Percentiles rank a stretch among this genome's conserved stretches.
These are phyloP conservation scores for Xylocampa areola DNA, from an alignment of 2,888 invertebrate genomes.

Conservation along the genomic window DNA sequence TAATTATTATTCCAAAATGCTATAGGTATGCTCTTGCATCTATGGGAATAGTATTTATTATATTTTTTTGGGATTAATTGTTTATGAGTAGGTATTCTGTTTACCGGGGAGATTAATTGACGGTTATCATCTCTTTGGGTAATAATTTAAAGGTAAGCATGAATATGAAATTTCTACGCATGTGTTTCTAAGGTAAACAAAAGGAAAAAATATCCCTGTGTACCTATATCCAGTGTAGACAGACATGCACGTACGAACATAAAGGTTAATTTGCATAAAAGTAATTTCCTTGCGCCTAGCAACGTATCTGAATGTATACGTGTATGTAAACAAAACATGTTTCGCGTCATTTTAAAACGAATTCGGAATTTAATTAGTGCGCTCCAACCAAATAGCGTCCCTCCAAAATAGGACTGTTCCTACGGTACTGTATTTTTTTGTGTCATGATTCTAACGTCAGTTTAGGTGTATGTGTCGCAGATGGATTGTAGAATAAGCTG, in stretches of 20 bases:
- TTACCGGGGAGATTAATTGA: conserved; percentile 28
- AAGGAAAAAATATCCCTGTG: conserved; percentile 23
- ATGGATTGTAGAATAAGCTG: too few species aligned
- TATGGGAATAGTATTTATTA: too few species aligned
- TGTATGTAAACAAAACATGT: conserved; percentile 31
- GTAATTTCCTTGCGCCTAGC: conserved; percentile 72
- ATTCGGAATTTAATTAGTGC: conserved; percentile 29
- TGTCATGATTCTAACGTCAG: too few species aligned
- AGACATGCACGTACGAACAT: conserved; percentile 65
- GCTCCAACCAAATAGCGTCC: too few species aligned
- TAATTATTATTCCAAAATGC: too few species aligned
- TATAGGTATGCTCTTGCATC: too few species aligned
- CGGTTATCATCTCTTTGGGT: conserved; percentile 19
- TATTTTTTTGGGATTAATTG: too few species aligned
- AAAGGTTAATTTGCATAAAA: conserved; percentile 78
- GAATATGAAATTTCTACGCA: conserved; percentile 14
- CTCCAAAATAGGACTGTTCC: too few species aligned
- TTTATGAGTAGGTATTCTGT: conserved; percentile 17
- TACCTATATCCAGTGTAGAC: conserved; percentile 37
- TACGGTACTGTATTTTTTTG: too few species aligned
- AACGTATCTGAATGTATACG: conserved; percentile 22
- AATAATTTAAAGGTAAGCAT: conserved; percentile 23
- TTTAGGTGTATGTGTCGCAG: too few species aligned
- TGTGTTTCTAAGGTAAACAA: conserved; percentile 29
- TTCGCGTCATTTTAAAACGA: conserved; percentile 33